phyloP scores from a whole-genome alignment of 2,113 vertebrate genomes.

The Hiodon tergisus region DNA sequence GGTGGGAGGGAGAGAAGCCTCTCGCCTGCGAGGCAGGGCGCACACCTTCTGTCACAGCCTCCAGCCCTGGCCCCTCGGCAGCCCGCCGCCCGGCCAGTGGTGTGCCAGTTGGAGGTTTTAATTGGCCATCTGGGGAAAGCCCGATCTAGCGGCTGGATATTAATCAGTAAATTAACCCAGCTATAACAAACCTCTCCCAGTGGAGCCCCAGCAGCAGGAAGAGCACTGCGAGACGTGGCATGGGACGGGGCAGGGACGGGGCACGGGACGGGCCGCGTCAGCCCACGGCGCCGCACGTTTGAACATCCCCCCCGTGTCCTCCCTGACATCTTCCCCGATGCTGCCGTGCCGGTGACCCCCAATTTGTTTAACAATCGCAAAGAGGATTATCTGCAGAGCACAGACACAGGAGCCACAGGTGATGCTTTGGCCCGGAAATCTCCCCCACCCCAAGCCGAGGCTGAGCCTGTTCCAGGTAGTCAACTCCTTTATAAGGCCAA shows the following conservation, averaged over 20 bases:
- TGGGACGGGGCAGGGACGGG: constrained; percentile 61
- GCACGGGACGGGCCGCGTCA: constrained; percentile 54
- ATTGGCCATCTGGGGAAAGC: constrained; percentile 99
- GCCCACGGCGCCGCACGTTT: constrained; percentile 47
- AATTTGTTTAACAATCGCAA: constrained; percentile 83
- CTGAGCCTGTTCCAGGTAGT: no score
- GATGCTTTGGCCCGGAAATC: constrained; percentile 37
- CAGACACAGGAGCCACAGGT: constrained; percentile 83
- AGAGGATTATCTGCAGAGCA: constrained; percentile 68
- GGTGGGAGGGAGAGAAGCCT: constrained; percentile 25
- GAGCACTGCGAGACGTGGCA: constrained; percentile 64
- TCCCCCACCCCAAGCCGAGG: no score
- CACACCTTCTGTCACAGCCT: constrained; percentile 89
- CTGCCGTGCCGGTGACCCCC: constrained; percentile 80
- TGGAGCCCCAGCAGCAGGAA: constrained; percentile 70
- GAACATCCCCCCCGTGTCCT: constrained; percentile 77
- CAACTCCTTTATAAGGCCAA: no score
- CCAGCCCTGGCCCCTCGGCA: constrained; percentile 77
- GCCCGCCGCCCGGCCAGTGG: constrained; percentile 86
- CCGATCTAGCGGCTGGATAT: constrained; percentile 99
- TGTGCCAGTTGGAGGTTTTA: constrained; percentile 99
- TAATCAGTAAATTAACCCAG: constrained; percentile 99
- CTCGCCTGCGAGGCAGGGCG: constrained; percentile 59
- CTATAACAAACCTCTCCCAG: constrained; percentile 95
- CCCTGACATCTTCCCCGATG: constrained; percentile 52